Conservation (phyloP, 1,140 invertebrate species). For the Eciton burchellii region DNA sequence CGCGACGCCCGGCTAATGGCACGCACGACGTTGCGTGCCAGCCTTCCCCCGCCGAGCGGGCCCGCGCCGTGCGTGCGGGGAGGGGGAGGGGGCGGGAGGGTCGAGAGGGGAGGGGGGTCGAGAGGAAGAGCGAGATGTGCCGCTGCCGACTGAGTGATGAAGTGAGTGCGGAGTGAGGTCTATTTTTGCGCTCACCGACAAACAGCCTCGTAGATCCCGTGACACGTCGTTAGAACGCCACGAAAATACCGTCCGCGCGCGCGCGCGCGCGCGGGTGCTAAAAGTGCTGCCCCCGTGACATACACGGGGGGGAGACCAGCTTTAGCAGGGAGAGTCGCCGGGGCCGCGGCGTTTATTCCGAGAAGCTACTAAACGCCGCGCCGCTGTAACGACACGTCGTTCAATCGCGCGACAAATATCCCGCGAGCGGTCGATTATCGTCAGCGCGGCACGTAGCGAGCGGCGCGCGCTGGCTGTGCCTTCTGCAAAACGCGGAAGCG, state of each 20-base stretch:
- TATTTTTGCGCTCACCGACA: conserved; percentile 82
- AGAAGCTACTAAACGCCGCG: conserved; percentile 66
- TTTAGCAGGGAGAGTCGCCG: no score
- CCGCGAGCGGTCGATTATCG: conserved; percentile 21
- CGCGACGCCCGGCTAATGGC: conserved; percentile 74
- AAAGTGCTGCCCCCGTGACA: conserved; percentile 56
- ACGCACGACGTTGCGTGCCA: conserved; percentile 68
- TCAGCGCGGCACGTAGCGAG: background rate
- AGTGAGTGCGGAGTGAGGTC: conserved; percentile 82
- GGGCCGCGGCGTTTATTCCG: conserved; percentile 69
- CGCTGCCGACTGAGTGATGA: conserved; percentile 73
- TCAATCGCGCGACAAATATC: conserved; percentile 33
- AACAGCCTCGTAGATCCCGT: conserved; percentile 81
- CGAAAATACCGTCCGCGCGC: conserved; percentile 73
- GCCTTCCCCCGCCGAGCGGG: conserved; percentile 63
- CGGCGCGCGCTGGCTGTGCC: background rate
- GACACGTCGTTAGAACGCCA: conserved; percentile 78
- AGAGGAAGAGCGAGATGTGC: background rate
- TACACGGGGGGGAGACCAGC: background rate
- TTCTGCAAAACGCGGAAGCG: background rate
- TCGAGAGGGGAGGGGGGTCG: no score
- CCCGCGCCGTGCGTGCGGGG: conserved; percentile 59
- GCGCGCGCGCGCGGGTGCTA: background rate
- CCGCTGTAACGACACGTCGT: conserved; percentile 44
- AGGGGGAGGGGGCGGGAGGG: conserved; percentile 40